Conservation (phyloP, 2,888 invertebrate genomes). For the Macaria liturata region DNA sequence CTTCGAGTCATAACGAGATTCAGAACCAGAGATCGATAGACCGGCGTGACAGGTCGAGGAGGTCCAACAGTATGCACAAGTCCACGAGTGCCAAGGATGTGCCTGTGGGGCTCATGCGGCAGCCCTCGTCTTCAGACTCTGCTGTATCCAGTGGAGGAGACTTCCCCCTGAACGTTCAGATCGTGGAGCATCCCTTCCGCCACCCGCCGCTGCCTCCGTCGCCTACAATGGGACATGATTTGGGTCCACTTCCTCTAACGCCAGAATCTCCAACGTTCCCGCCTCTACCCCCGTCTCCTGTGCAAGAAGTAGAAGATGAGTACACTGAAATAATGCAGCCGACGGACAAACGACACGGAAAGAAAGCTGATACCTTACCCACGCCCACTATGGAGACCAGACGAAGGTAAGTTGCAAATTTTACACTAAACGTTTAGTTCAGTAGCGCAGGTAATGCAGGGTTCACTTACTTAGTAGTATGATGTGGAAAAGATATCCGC, state of each 20-base stretch:
- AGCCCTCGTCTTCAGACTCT: constrained; percentile 78
- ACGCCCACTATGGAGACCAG: constrained; percentile 75
- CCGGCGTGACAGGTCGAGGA: constrained; percentile 76
- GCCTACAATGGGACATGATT: constrained; percentile 66
- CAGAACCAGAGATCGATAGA: constrained; percentile 79
- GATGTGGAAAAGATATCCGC: too few relatives aligned
- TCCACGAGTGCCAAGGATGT: constrained; percentile 90
- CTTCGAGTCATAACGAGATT: constrained; percentile 85
- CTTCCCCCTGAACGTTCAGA: constrained; percentile 86
- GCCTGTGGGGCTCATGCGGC: constrained; percentile 81
- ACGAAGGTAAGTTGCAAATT: constrained; percentile 60
- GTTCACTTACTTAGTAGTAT: too few relatives aligned
- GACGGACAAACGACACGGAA: constrained; percentile 71
- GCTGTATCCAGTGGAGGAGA: constrained; percentile 82
- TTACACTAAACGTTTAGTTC: too few relatives aligned
- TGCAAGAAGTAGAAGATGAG: constrained; percentile 90
- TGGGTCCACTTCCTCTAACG: constrained; percentile 76
- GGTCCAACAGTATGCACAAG: constrained; percentile 87
- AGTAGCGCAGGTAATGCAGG: too few relatives aligned
- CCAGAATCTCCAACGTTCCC: constrained; percentile 85
- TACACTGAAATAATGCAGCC: constrained; percentile 86
- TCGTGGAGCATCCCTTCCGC: constrained; percentile 83
- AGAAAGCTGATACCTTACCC: constrained; percentile 82
- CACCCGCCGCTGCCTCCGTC: constrained; percentile 73
- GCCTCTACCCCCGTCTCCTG: constrained; percentile 92